Percentiles rank a stretch among this genome's conserved stretches.
Evolutionary conservation across 2,797 vertebrate genomes (phyloP).

Genomic region (Pampus argenteus): DNA sequence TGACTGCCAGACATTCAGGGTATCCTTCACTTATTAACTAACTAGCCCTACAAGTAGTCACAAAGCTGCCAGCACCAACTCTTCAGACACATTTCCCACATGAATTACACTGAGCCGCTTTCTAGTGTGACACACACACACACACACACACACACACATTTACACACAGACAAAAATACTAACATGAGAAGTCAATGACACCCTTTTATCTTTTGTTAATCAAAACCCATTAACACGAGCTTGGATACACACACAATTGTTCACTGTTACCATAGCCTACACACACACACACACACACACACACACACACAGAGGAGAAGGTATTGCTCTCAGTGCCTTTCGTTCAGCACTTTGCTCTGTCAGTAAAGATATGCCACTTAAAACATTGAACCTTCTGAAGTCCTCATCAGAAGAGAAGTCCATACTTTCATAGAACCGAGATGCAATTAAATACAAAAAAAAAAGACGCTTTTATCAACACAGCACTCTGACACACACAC

Average conservation of each 20-base stretch:
- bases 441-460: constrained; percentile 85
- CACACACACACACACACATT: neutral
- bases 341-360: constrained; percentile 68
- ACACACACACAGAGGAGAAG: constrained; percentile 25
- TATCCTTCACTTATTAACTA: no score
- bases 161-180: no score
- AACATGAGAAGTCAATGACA: neutral
- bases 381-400: constrained; percentile 77
- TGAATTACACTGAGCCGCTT: neutral
- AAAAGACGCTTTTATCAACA: constrained; percentile 75
- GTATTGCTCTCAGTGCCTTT: constrained; percentile 54
- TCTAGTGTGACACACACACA: neutral
- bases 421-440: constrained; percentile 76
- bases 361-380: constrained; percentile 74
- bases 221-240: constrained; percentile 3
- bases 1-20: no score
- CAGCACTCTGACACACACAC: constrained; percentile 40
- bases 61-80: neutral
- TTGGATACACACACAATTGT: neutral
- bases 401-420: constrained; percentile 74
- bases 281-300: constrained; percentile 18
- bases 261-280: neutral
- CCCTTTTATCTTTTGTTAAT: constrained; percentile 3
- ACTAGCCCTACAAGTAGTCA: no score
- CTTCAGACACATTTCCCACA: neutral